Percentiles rank a stretch among this genome's conserved stretches.
These are phyloP conservation scores for Chanos chanos DNA, from an alignment of 2,797 vertebrate genomes.

Conservation along the genomic window DNA sequence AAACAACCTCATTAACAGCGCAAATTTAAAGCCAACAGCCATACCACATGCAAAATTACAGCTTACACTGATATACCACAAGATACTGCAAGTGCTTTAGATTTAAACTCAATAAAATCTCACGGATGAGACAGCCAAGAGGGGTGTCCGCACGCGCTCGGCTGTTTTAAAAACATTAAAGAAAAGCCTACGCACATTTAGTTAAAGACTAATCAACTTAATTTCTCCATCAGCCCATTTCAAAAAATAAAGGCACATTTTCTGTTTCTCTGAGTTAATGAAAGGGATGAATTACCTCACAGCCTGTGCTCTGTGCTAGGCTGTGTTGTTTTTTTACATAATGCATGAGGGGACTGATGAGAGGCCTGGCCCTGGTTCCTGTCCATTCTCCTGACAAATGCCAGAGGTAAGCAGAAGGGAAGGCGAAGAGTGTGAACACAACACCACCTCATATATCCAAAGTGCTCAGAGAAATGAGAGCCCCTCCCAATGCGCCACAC, in stretches of 20 bases:
- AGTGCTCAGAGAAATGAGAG: conserved; percentile 5
- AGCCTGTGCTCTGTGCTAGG: conserved; percentile 25
- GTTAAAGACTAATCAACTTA: too few species aligned
- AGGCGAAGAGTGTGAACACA: conserved; percentile 39
- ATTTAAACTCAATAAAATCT: too few species aligned
- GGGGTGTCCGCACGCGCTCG: too few species aligned
- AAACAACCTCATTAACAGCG: too few species aligned
- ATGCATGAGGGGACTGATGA: conserved; percentile 62
- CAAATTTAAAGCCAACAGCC: too few species aligned
- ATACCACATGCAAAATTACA: too few species aligned
- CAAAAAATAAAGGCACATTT: conserved; percentile 4
- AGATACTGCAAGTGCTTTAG: too few species aligned
- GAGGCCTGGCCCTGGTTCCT: conserved; percentile 49
- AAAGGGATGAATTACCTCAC: conserved; percentile 23
- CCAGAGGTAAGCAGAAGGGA: conserved; percentile 53
- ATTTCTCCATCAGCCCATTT: too few species aligned
- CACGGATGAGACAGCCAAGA: too few species aligned
- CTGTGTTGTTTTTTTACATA: conserved; percentile 52
- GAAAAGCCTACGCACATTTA: too few species aligned
- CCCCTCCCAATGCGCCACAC: background rate
- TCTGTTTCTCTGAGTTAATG: conserved; percentile 29
- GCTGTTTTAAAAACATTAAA: too few species aligned
- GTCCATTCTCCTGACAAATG: conserved; percentile 56
- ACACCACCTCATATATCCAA: conserved; percentile 26
- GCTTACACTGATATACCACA: too few species aligned